Percentiles rank a stretch among this genome's conserved stretches.
Evolutionary conservation across 2,797 vertebrate species (phyloP).

Genomic region (Spatula versicolor): DNA sequence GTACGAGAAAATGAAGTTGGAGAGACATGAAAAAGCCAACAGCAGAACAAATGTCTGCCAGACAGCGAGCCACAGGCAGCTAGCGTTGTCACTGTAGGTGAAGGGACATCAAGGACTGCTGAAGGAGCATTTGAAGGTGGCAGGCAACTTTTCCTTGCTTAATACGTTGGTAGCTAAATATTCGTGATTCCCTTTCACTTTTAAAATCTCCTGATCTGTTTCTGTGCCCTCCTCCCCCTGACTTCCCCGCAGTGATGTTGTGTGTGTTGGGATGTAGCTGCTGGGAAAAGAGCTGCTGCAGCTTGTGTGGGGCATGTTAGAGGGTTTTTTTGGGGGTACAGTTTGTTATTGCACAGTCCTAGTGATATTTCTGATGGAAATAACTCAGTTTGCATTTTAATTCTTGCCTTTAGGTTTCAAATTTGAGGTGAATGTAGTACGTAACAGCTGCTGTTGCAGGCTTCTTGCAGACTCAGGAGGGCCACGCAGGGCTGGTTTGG

Average conservation of each 20-base stretch:
- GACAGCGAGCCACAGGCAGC: fast-evolving
- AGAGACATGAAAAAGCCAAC: fast-evolving
- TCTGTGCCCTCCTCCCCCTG: neutral
- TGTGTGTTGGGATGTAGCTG: neutral
- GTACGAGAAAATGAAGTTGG: neutral
- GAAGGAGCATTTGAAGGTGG: neutral
- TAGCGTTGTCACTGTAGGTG: fast-evolving
- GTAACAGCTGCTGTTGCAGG: neutral
- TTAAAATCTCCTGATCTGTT: fast-evolving
- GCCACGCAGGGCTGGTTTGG: neutral
- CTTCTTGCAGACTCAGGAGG: neutral
- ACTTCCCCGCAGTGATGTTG: neutral
- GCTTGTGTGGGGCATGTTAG: neutral
- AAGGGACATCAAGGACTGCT: neutral
- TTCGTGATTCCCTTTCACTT: neutral
- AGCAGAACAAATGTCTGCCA: neutral
- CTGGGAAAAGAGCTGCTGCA: neutral
- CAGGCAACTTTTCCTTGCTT: neutral
- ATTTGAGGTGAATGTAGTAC: neutral
- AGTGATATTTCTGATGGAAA: neutral
- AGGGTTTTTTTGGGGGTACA: neutral
- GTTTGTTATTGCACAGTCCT: neutral
- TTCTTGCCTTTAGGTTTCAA: neutral
- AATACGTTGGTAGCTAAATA: fast-evolving
- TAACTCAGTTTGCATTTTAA: neutral